These are phyloP conservation scores for Baryphthengus martii DNA, from an alignment of 2,113 vertebrate species.

Conservation along the genomic window DNA sequence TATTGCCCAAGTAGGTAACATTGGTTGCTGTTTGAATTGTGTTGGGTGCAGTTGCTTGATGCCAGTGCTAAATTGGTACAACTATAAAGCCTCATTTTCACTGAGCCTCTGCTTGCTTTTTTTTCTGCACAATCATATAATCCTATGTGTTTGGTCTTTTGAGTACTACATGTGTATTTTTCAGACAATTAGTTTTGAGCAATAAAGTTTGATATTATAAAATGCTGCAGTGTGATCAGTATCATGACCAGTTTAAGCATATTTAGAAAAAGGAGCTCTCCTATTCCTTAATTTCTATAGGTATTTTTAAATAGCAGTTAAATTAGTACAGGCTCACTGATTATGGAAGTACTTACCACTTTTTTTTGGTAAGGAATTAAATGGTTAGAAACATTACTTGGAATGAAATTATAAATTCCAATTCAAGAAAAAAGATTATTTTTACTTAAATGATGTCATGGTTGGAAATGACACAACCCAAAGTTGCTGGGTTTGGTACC, in stretches of 20 bases:
- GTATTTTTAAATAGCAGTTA: neutral
- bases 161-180: conserved; percentile 69
- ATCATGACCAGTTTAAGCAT: neutral
- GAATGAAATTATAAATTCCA: neutral
- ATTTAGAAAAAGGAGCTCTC: neutral
- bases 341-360: neutral
- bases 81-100: conserved; percentile 65
- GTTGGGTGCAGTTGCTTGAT: conserved; percentile 64
- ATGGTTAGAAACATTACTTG: neutral
- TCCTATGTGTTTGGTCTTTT: conserved; percentile 59
- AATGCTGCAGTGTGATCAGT: conserved; percentile 27
- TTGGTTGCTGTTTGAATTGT: conserved; percentile 41
- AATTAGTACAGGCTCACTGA: neutral
- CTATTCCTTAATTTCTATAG: neutral
- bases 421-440: too few species aligned
- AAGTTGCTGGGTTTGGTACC: neutral
- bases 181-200: conserved; percentile 72
- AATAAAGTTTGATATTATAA: conserved; percentile 78
- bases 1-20: conserved; percentile 33
- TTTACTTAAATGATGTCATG: rapidly evolving
- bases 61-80: conserved; percentile 64
- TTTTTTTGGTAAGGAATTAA: neutral
- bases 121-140: conserved; percentile 69
- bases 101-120: conserved; percentile 68
- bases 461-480: neutral